Percentiles rank a stretch among this genome's conserved stretches.
phyloP scores from a whole-genome alignment of 2,888 invertebrate species.

The Chrysomela aeneicollis region DNA sequence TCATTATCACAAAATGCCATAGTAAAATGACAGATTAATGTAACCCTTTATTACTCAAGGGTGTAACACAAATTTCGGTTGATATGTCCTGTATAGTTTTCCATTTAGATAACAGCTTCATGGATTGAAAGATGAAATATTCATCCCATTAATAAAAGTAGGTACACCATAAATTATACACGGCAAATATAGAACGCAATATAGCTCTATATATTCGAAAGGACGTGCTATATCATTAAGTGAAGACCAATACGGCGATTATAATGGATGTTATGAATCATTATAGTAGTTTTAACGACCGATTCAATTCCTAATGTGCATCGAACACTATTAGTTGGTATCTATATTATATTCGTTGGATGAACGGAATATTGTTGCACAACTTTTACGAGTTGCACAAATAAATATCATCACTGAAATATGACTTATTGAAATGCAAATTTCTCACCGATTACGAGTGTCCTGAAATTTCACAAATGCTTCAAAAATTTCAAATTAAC shows the following conservation, averaged over 20 bases:
- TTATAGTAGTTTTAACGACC: neutral
- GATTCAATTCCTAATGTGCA: neutral
- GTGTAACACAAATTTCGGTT: no score
- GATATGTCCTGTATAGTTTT: no score
- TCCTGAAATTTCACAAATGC: no score
- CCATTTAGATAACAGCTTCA: no score
- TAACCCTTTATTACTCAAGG: no score
- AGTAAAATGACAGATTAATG: no score
- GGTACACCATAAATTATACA: conserved; percentile 11
- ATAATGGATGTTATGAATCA: conserved; percentile 16
- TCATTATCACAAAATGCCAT: no score
- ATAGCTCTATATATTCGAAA: conserved; percentile 5
- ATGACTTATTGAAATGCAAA: no score
- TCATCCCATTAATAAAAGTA: conserved; percentile 3
- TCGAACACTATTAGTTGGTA: neutral
- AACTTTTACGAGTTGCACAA: no score
- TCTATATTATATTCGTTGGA: neutral
- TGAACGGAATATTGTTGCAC: neutral
- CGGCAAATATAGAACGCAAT: conserved; percentile 14
- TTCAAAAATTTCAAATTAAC: no score
- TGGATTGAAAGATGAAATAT: neutral
- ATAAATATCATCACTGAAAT: no score
- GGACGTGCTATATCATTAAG: conserved; percentile 10
- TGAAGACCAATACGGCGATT: conserved; percentile 2
- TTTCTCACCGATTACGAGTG: no score